phyloP scores from a whole-genome alignment of 2,888 invertebrate species.

The Plebejus argus region DNA sequence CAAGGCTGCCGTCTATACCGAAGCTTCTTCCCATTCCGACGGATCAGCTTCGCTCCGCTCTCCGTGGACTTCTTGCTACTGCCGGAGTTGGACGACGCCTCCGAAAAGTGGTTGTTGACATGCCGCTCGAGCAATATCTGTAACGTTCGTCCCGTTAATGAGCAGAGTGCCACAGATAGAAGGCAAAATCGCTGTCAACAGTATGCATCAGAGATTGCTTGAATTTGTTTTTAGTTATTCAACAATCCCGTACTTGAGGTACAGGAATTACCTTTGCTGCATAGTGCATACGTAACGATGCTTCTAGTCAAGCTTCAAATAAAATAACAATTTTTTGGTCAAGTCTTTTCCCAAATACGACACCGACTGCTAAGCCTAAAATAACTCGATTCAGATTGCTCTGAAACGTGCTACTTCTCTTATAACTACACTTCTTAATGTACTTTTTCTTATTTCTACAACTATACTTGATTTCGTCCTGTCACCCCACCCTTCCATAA shows the following conservation, averaged over 20 bases:
- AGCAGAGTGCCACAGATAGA: not conserved
- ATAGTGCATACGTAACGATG: not conserved
- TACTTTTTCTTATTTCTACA: conserved; percentile 43
- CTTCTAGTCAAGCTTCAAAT: not conserved
- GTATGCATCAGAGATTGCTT: not conserved
- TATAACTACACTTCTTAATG: conserved; percentile 22
- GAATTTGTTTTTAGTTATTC: not conserved
- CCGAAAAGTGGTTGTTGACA: conserved; percentile 94
- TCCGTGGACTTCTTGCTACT: conserved; percentile 86
- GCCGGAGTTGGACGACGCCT: conserved; percentile 80
- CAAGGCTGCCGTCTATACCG: conserved; percentile 93
- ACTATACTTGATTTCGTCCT: conserved; percentile 49
- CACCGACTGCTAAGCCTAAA: not conserved
- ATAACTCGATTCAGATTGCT: not conserved
- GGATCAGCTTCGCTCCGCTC: conserved; percentile 87
- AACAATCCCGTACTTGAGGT: not conserved
- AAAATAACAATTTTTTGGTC: not conserved
- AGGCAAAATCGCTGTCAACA: not conserved
- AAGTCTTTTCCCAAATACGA: not conserved
- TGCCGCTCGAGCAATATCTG: conserved; percentile 93
- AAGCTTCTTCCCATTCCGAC: conserved; percentile 93
- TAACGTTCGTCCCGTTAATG: conserved; percentile 48
- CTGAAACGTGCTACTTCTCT: not conserved
- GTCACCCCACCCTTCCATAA: conserved; percentile 44
- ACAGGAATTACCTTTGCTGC: not conserved